Conservation (phyloP, 2,888 invertebrate genomes). For the Gymnosoma rotundatum region DNA sequence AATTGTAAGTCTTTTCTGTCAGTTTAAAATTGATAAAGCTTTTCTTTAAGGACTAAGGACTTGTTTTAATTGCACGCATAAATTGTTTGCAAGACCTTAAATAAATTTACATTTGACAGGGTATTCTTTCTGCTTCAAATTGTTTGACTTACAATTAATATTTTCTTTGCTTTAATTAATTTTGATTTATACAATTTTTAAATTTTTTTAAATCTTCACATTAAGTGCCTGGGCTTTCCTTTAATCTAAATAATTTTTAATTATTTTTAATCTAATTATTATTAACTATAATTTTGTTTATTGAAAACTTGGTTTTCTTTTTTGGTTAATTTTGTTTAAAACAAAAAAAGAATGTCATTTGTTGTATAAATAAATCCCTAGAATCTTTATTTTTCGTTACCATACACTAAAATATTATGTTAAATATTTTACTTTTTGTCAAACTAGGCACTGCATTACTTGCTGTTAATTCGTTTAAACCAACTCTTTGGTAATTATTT, state of each 20-base stretch:
- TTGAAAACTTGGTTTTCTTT: constrained; percentile 67
- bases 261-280: neutral
- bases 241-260: neutral
- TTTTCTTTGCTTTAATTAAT: neutral
- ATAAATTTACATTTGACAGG: no score
- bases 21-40: no score
- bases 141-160: no score
- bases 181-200: neutral
- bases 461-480: constrained; percentile 49
- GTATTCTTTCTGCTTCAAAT: no score
- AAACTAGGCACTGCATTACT: constrained; percentile 67
- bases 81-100: no score
- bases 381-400: neutral
- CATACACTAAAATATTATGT: neutral
- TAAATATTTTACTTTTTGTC: constrained; percentile 38
- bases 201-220: neutral
- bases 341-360: constrained; percentile 29
- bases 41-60: no score
- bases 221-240: neutral
- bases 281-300: neutral
- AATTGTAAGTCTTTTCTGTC: no score
- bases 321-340: constrained; percentile 29
- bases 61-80: no score
- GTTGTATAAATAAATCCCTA: constrained; percentile 56
- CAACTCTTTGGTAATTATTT: constrained; percentile 37